These are phyloP conservation scores for Crossaster papposus DNA, from an alignment of 53 echinoderm and acorn worm genomes.

Conservation along the genomic window DNA sequence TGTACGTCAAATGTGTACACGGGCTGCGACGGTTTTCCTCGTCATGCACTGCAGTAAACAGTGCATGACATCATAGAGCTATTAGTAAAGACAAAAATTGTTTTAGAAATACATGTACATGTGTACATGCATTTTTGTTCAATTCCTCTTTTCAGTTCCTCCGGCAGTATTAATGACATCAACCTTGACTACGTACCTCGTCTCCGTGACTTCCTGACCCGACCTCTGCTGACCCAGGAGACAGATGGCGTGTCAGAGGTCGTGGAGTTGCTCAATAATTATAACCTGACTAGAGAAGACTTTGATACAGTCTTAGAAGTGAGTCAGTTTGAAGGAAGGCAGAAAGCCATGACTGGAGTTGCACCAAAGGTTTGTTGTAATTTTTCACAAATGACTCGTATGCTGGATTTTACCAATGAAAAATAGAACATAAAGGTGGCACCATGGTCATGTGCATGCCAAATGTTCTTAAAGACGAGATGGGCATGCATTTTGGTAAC, in stretches of 20 bases:
- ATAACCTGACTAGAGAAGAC: conserved; percentile 89
- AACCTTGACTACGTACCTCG: conserved; percentile 81
- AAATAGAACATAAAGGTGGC: no score
- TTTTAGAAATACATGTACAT: no score
- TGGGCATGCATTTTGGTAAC: no score
- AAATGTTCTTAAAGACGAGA: no score
- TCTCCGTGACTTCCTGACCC: conserved; percentile 76
- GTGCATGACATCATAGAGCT: no score
- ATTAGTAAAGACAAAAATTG: no score
- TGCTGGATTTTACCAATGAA: not conserved
- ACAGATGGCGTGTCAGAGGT: conserved; percentile 81
- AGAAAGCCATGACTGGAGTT: conserved; percentile 78
- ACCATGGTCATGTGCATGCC: no score
- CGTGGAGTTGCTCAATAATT: conserved; percentile 79
- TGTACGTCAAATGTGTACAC: no score
- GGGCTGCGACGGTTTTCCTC: no score
- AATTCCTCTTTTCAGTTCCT: conserved; percentile 42
- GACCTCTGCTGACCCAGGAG: conserved; percentile 72
- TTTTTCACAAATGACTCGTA: not conserved
- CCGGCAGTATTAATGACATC: conserved; percentile 71
- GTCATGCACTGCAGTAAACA: no score
- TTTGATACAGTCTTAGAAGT: conserved; percentile 90
- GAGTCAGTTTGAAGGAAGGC: conserved; percentile 77
- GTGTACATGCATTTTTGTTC: not conserved
- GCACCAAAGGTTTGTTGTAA: conserved; percentile 74